phyloP scores from a whole-genome alignment of 1,140 invertebrate species.

The Apis dorsata region DNA sequence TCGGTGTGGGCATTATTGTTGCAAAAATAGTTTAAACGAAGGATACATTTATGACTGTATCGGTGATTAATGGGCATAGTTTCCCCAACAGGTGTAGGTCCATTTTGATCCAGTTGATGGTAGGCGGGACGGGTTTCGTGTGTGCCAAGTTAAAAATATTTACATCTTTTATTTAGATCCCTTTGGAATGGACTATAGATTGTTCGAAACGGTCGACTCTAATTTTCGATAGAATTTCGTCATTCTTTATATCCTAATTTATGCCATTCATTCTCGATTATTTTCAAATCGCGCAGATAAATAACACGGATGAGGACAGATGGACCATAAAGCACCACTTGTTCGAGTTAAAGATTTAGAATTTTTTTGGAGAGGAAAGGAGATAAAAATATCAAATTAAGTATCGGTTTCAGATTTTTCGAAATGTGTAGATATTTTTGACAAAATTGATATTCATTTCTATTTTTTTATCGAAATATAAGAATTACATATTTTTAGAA shows the following conservation, averaged over 20 bases:
- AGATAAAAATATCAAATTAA: no score
- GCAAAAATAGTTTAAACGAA: slow-evolving; percentile 1
- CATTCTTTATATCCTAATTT: no score
- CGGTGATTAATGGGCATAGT: slow-evolving; percentile 1
- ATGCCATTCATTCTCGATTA: neutral
- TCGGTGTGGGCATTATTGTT: neutral
- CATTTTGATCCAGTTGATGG: neutral
- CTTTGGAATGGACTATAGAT: neutral
- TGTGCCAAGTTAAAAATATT: neutral
- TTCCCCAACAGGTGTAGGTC: neutral
- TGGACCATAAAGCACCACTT: neutral
- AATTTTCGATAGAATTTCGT: neutral
- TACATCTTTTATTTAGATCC: neutral
- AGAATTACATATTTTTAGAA: no score
- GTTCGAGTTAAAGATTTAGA: neutral
- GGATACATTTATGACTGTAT: neutral
- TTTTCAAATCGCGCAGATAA: neutral
- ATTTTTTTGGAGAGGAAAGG: no score
- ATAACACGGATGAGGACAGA: neutral
- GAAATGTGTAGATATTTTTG: no score
- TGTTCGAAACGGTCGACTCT: neutral
- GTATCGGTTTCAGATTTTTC: no score
- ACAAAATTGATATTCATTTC: no score
- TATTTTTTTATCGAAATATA: no score
- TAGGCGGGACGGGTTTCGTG: neutral